These are phyloP conservation scores for Herpetotheres cachinnans DNA, from an alignment of 2,113 vertebrate genomes.

Conservation along the genomic window DNA sequence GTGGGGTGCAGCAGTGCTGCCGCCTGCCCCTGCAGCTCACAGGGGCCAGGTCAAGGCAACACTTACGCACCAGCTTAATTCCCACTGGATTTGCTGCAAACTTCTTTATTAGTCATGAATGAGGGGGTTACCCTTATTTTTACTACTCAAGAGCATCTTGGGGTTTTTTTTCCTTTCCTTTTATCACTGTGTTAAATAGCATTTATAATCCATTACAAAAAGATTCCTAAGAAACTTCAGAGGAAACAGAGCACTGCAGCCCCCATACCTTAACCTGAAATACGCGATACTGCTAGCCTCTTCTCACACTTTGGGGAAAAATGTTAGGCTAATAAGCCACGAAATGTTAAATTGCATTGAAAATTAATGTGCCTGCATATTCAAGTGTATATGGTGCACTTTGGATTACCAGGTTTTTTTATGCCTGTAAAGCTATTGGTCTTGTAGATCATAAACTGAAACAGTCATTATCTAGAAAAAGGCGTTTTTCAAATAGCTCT, in stretches of 20 bases:
- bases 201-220: neutral
- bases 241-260: neutral
- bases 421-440: neutral
- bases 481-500: neutral
- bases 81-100: neutral
- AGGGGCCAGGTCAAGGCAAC: neutral
- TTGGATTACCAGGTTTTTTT: neutral
- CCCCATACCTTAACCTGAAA: rapidly evolving
- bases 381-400: neutral
- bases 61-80: neutral
- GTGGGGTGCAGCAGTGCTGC: neutral
- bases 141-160: neutral
- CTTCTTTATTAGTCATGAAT: neutral
- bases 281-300: neutral
- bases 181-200: neutral
- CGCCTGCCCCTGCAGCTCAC: neutral
- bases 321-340: neutral
- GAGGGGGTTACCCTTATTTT: neutral
- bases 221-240: neutral
- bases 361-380: neutral
- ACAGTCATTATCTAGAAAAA: neutral
- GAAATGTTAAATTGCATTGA: neutral
- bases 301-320: neutral
- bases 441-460: neutral
- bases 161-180: neutral